Percentiles rank a stretch among this genome's conserved stretches.
phyloP scores from a whole-genome alignment of 1,140 invertebrate species.

The Solenopsis invicta region DNA sequence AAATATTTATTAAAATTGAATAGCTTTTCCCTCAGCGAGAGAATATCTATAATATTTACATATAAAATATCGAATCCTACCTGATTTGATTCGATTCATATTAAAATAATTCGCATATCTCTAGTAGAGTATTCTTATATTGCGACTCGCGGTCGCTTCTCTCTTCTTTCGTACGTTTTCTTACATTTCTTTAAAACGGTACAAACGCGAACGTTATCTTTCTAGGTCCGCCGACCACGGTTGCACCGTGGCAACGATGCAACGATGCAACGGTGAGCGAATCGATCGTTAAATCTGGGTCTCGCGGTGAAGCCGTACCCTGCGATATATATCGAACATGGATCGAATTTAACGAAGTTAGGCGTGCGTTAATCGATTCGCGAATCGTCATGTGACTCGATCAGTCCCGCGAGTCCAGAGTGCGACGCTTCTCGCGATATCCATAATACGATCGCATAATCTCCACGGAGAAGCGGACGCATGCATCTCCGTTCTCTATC shows the following conservation, averaged over 20 bases:
- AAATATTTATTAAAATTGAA: too few relatives aligned
- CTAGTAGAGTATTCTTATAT: too few relatives aligned
- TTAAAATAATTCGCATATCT: too few relatives aligned
- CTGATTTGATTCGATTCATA: too few relatives aligned
- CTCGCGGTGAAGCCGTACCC: background rate
- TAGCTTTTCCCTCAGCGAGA: too few relatives aligned
- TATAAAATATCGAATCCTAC: too few relatives aligned
- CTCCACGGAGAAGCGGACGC: conserved; percentile 40
- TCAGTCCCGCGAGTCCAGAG: conserved; percentile 6
- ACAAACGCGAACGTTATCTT: background rate
- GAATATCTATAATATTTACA: too few relatives aligned
- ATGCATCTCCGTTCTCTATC: conserved; percentile 65
- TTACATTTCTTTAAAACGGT: background rate
- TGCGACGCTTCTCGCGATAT: conserved; percentile 17
- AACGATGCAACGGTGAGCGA: background rate
- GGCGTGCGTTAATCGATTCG: background rate
- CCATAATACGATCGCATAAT: conserved; percentile 13
- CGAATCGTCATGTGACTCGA: background rate
- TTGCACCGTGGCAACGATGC: background rate
- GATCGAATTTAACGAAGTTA: background rate
- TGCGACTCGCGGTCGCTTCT: too few relatives aligned
- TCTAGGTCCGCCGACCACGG: background rate
- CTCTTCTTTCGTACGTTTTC: background rate
- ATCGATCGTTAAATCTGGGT: background rate
- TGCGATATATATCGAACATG: background rate